These are phyloP conservation scores for Lordiphosa collinella DNA, from an alignment of 1,140 invertebrate species.

Conservation along the genomic window DNA sequence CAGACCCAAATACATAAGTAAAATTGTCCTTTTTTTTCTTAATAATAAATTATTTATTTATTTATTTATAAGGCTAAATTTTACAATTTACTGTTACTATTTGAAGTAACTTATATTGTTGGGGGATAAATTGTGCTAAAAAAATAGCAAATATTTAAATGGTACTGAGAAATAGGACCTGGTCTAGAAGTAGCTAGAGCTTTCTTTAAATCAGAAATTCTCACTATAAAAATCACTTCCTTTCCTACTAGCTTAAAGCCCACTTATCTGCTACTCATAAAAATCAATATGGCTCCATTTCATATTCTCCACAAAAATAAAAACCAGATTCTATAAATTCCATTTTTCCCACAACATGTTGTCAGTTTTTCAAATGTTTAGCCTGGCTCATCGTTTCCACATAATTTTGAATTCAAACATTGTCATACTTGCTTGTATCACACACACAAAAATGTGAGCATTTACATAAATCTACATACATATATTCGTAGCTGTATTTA, in stretches of 20 bases:
- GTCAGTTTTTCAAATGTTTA: neutral
- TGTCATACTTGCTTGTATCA: slow-evolving; percentile 24
- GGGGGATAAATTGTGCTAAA: too few relatives aligned
- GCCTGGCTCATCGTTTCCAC: slow-evolving; percentile 43
- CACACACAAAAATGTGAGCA: neutral
- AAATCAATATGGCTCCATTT: slow-evolving; percentile 31
- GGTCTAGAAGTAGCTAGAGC: too few relatives aligned
- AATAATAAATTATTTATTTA: too few relatives aligned
- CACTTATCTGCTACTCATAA: neutral
- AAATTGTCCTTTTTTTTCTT: too few relatives aligned
- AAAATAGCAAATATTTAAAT: too few relatives aligned
- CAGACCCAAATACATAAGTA: too few relatives aligned
- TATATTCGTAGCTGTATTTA: slow-evolving; percentile 34
- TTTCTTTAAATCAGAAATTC: slow-evolving; percentile 6
- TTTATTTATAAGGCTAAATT: too few relatives aligned
- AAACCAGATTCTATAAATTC: slow-evolving; percentile 25
- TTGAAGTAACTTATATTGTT: too few relatives aligned
- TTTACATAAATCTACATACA: slow-evolving; percentile 35
- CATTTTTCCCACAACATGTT: slow-evolving; percentile 13
- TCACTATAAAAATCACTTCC: too few relatives aligned
- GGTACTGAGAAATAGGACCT: too few relatives aligned
- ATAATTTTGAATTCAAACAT: slow-evolving; percentile 40
- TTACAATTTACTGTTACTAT: too few relatives aligned
- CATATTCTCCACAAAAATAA: slow-evolving; percentile 1
- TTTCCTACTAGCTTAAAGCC: neutral